Conservation (phyloP, 2,888 invertebrate species). For the Exocentrus adspersus region DNA sequence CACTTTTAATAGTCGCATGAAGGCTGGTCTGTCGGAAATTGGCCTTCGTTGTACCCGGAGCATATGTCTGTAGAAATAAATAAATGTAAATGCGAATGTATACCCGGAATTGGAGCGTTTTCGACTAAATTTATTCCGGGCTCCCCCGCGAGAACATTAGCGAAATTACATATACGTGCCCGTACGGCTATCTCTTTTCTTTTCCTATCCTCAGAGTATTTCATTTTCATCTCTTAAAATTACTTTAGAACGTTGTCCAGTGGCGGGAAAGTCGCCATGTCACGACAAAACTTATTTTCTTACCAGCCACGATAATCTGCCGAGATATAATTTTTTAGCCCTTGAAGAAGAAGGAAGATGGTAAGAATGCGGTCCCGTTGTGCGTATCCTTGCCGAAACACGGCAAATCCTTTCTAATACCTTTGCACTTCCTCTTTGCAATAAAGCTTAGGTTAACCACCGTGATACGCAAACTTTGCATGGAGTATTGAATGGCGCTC, state of each 20-base stretch:
- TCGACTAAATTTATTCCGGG: not conserved
- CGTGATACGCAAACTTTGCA: conserved; percentile 42
- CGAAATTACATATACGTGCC: not conserved
- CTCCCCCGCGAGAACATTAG: not conserved
- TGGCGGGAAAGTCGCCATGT: too few species aligned
- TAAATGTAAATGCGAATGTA: not conserved
- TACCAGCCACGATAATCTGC: too few species aligned
- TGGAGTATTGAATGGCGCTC: conserved; percentile 36
- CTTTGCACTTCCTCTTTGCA: conserved; percentile 55
- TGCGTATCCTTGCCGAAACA: conserved; percentile 36
- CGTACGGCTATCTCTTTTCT: too few species aligned
- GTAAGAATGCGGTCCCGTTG: conserved; percentile 2
- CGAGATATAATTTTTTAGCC: too few species aligned
- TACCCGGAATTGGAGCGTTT: not conserved
- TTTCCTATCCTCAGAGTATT: too few species aligned
- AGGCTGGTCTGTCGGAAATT: conserved; percentile 11
- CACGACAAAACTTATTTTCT: too few species aligned
- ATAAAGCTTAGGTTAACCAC: conserved; percentile 55
- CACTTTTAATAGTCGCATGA: not conserved
- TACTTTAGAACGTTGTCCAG: too few species aligned
- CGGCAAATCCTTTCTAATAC: conserved; percentile 54
- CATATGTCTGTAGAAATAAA: conserved; percentile 18
- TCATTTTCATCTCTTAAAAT: too few species aligned
- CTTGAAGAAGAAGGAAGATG: too few species aligned
- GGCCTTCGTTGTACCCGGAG: not conserved